Percentiles rank a stretch among this genome's conserved stretches.
Evolutionary conservation across 2,797 vertebrate species (phyloP).

Genomic region (Sarcoramphus papa): DNA sequence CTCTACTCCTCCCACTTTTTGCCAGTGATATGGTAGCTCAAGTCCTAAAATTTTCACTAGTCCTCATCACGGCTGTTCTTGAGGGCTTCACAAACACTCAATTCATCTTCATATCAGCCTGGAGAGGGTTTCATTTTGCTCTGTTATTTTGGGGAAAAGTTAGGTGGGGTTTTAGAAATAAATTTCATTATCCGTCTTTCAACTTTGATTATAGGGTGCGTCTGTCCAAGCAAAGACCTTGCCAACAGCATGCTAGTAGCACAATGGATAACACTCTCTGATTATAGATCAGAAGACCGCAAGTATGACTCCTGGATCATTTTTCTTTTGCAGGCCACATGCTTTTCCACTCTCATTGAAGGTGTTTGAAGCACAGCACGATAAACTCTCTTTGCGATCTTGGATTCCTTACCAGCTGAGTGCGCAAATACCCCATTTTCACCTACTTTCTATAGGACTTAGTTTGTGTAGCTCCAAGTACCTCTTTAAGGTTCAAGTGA

Average conservation of each 20-base stretch:
- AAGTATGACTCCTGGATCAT: not conserved
- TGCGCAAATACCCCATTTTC: not conserved
- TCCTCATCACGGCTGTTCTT: not conserved
- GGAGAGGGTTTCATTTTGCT: not conserved
- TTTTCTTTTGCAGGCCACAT: not conserved
- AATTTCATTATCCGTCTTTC: not conserved
- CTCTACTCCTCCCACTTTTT: not conserved
- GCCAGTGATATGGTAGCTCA: not conserved
- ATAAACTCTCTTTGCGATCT: not conserved
- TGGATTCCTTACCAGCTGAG: not conserved
- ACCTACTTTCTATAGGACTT: not conserved
- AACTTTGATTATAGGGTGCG: not conserved
- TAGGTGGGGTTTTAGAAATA: constrained; percentile 14
- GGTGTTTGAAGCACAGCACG: not conserved
- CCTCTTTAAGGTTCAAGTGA: not conserved
- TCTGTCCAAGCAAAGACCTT: not conserved
- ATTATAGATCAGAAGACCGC: not conserved
- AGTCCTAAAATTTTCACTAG: not conserved
- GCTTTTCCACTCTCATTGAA: not conserved
- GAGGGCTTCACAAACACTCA: not conserved
- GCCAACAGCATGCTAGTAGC: not conserved
- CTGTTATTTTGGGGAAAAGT: not conserved
- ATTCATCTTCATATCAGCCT: not conserved
- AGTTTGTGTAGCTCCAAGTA: not conserved
- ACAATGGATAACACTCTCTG: not conserved